Base-by-base conservation (phyloP, 2,888 invertebrate species). In the Tridacna gigas region DNA sequence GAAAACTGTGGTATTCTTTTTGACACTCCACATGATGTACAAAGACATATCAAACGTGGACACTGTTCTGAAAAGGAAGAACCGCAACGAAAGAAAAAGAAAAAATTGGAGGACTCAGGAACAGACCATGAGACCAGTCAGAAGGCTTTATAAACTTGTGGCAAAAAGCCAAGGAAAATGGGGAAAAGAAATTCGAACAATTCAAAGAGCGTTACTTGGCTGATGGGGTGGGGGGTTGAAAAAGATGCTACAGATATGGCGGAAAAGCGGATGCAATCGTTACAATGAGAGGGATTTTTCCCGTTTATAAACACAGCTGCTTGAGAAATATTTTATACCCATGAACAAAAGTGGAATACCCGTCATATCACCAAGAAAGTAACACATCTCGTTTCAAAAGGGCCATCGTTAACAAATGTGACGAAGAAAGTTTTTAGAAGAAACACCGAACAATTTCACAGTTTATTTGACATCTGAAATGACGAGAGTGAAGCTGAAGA, bases 211-310 rank as follows among this genome's bases (percentile, higher is more conserved):
- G 37, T 37, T 37, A 65, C 45, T n/a, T 74, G 25, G 73, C 13
- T 22, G 37, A 79, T 48, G 79, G 79, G 48, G 65, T 74, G 65
- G 63, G 47, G 28, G 74, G n/a, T n/a, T 37, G 37, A 79, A 65
- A 65, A 79, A 12, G 74, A 79, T 20, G 79, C 79, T 20, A 65
- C 28, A n/a, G 79, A 79, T 28, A 79, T 79, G 66, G 37, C 79
- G 4, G 66, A 73, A 66, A 22, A 65, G 5, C 63, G 66, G 15
- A 74, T 74, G 4, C 51, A 66, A n/a, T 61, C 28, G 4, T 73
- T 37, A 69, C 28, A 28, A 69, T 25, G 77, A 81, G 51, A 74
- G 65, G 28, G n/a, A 48, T 2, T 73, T 79, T 51, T 74, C 48
- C n/a, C 51, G 28, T 0, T 65, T 13, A 60, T 81, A 81, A 47